Evolutionary conservation across 2,113 vertebrate genomes (phyloP).

Genomic region (Neogobius melanostomus): DNA sequence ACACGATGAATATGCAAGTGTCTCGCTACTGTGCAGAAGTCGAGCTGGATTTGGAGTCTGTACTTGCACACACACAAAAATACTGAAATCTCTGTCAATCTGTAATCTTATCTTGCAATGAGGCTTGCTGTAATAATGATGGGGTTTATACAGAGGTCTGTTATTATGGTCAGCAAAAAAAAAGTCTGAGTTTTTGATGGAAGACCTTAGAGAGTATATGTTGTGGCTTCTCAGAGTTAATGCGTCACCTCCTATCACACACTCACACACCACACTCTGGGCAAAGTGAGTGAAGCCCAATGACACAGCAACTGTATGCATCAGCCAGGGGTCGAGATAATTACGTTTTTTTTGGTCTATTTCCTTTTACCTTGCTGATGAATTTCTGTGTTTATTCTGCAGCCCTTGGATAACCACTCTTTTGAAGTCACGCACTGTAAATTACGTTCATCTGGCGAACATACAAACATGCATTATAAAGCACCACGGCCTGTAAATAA

Average conservation of each 20-base stretch:
- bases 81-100: background rate
- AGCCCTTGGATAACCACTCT: background rate
- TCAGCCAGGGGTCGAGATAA: too few species aligned
- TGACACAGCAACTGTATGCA: too few species aligned
- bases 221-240: too few species aligned
- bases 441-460: background rate
- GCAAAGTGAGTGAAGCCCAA: too few species aligned
- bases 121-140: background rate
- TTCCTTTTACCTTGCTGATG: too few species aligned
- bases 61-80: background rate
- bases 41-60: background rate
- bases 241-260: too few species aligned
- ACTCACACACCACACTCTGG: too few species aligned
- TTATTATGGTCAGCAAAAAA: too few species aligned
- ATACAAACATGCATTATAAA: background rate
- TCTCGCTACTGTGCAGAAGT: background rate
- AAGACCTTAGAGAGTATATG: too few species aligned
- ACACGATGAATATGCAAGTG: slow-evolving; percentile 27
- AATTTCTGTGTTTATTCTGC: background rate
- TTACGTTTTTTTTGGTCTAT: too few species aligned
- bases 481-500: slow-evolving; percentile 7
- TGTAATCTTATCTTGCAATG: background rate
- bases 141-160: too few species aligned
- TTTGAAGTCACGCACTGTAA: background rate
- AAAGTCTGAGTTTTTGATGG: too few species aligned